phyloP scores from a whole-genome alignment of 1,140 invertebrate species.

The Contarinia nasturtii region DNA sequence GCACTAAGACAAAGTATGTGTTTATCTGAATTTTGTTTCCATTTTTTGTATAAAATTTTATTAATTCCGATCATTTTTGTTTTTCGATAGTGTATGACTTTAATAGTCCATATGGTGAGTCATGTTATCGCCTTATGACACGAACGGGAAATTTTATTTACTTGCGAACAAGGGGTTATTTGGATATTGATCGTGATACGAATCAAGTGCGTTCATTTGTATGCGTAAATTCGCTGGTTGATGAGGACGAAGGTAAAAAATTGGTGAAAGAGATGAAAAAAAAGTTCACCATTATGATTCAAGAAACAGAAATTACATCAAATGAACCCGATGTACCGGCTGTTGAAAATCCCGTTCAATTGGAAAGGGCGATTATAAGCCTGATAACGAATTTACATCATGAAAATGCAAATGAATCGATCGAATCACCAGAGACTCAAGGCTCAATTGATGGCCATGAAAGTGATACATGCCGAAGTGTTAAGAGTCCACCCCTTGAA shows the following conservation, averaged over 20 bases:
- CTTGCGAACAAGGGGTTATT: conserved; percentile 52
- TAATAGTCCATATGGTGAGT: conserved; percentile 49
- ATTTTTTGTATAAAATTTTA: conserved; percentile 7
- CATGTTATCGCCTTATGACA: conserved; percentile 60
- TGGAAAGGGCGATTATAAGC: conserved; percentile 43
- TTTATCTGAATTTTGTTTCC: conserved; percentile 3
- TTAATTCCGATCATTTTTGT: conserved; percentile 7
- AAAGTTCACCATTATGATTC: conserved; percentile 39
- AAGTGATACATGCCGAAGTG: conserved; percentile 8
- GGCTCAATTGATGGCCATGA: conserved; percentile 13
- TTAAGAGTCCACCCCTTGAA: conserved; percentile 20
- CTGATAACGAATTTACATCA: conserved; percentile 37
- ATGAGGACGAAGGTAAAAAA: conserved; percentile 44
- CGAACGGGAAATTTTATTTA: conserved; percentile 65
- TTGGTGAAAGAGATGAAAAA: conserved; percentile 51
- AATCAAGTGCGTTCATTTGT: conserved; percentile 61
- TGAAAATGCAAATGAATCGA: neutral
- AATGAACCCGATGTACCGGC: conserved; percentile 28
- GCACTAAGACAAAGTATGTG: conserved; percentile 66
- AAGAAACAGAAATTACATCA: conserved; percentile 20
- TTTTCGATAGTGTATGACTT: conserved; percentile 56
- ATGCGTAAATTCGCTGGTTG: conserved; percentile 63
- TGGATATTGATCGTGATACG: conserved; percentile 51
- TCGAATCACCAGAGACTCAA: conserved; percentile 12
- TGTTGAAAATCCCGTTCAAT: conserved; percentile 39